Evolutionary conservation across 64 coral and sea anemone genomes (phyloP), one percentile per base, ranked within the genome.

Genomic region (Pocillopora verrucosa): DNA sequence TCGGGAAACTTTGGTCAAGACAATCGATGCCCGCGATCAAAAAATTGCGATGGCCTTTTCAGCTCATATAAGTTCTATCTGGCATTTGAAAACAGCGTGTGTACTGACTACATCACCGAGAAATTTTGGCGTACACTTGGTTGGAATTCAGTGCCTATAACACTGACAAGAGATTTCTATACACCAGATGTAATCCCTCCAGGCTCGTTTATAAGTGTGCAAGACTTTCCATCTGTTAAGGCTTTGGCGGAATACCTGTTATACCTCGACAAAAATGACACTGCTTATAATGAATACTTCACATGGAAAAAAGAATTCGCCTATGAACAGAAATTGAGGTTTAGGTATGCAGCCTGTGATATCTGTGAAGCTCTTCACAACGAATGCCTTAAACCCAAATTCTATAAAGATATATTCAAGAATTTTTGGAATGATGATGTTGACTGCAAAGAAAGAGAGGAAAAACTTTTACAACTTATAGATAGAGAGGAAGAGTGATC

Each of bases 191-290:
- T 77, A 36, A 38, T 45, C 56, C 75, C 75, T 20, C 75, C 75
- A 77, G 45, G 75, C 0, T 77, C 75, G 17, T 77, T 77, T 45
- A 56, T 77, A 7, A 77, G 75, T 45, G 75, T 56, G 16, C 38
- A 77, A 56, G 75, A 77, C 75, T 77, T 77, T n/a, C 36, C 75
- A 11, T 77, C 75, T 22, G 75, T 77, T 19, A 77, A 77, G 56
- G 75, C 75, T n/a, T 77, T 77, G 41, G 75, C 75, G 16, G 37
- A 56, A 56, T 77, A 77, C 36, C 7, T 77, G 6, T 11, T 56
- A 16, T 77, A 56, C 19, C 75, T 77, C n/a, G 75, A 58, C 10
- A 41, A 77, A 77, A 77, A 77, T 22, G 19, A 77, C 17, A 58
- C 75, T 51, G 75, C 75, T 17, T 77, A 77, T 41, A 77, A 77